Percentiles rank a stretch among this genome's conserved stretches.
These are phyloP conservation scores for Halcyon senegalensis DNA, from an alignment of 2,113 vertebrate genomes.

Conservation along the genomic window DNA sequence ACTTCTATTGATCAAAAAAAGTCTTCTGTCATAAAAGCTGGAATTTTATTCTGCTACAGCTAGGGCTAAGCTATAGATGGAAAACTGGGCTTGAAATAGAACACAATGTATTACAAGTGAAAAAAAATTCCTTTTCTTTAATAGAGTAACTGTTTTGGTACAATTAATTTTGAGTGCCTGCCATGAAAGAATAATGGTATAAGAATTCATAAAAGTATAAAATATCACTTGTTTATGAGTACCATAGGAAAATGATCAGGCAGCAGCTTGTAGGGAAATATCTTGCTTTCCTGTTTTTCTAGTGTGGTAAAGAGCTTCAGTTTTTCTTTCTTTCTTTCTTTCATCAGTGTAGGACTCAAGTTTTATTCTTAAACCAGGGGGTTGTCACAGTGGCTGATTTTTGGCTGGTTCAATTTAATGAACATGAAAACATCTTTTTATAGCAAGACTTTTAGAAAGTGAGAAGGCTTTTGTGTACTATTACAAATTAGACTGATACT, in stretches of 20 bases:
- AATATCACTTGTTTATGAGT: conserved; percentile 34
- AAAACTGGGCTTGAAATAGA: conserved; percentile 60
- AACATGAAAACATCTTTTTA: neutral
- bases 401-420: neutral
- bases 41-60: conserved; percentile 64
- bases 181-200: conserved; percentile 35
- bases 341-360: neutral
- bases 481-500: neutral
- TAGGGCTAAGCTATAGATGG: conserved; percentile 49
- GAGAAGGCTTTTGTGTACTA: neutral
- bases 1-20: conserved; percentile 73
- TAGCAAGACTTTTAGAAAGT: neutral
- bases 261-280: neutral
- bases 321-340: conserved; percentile 42
- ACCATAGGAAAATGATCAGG: conserved; percentile 33
- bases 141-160: neutral
- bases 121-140: neutral
- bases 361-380: neutral
- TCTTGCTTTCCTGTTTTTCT: conserved; percentile 23
- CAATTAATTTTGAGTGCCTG: neutral
- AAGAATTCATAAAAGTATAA: conserved; percentile 30
- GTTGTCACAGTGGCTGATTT: neutral
- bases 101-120: conserved; percentile 11
- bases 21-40: conserved; percentile 65
- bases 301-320: conserved; percentile 6